phyloP scores from a whole-genome alignment of 2,113 vertebrate species.

The Sardina pilchardus region DNA sequence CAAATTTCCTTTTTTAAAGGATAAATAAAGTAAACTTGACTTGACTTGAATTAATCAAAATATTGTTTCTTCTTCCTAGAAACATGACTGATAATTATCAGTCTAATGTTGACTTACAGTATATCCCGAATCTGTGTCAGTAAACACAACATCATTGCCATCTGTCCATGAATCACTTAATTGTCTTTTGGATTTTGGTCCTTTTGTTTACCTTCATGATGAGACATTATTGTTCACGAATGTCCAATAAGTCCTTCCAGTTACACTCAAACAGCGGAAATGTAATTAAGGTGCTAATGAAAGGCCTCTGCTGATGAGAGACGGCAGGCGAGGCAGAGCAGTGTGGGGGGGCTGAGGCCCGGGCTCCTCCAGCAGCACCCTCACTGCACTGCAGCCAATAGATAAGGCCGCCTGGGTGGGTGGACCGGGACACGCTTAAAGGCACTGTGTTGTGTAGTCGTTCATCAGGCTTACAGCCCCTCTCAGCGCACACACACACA shows the following conservation, averaged over 20 bases:
- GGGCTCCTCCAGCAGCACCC: not conserved
- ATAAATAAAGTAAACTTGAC: too few relatives aligned
- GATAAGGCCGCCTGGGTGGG: constrained; percentile 30
- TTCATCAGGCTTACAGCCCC: constrained; percentile 14
- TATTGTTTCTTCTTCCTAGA: not conserved
- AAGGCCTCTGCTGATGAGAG: not conserved
- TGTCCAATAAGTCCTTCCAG: not conserved
- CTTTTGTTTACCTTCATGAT: constrained; percentile 19
- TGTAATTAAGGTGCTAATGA: constrained; percentile 9
- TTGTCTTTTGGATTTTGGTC: not conserved
- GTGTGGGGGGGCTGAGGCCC: not conserved
- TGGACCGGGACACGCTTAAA: not conserved
- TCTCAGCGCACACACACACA: not conserved
- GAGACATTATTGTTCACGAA: not conserved
- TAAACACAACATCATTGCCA: not conserved
- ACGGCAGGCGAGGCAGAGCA: not conserved
- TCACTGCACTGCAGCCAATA: constrained; percentile 30
- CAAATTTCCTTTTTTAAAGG: too few relatives aligned
- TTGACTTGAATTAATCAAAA: too few relatives aligned
- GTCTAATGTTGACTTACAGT: not conserved
- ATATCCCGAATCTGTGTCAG: not conserved
- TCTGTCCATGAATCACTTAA: not conserved
- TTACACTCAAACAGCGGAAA: not conserved
- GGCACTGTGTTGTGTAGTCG: not conserved
- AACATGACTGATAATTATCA: not conserved